Evolutionary conservation across 2,113 vertebrate genomes (phyloP), one percentile per base, ranked within the genome.

Genomic region (Bubo scandiacus): DNA sequence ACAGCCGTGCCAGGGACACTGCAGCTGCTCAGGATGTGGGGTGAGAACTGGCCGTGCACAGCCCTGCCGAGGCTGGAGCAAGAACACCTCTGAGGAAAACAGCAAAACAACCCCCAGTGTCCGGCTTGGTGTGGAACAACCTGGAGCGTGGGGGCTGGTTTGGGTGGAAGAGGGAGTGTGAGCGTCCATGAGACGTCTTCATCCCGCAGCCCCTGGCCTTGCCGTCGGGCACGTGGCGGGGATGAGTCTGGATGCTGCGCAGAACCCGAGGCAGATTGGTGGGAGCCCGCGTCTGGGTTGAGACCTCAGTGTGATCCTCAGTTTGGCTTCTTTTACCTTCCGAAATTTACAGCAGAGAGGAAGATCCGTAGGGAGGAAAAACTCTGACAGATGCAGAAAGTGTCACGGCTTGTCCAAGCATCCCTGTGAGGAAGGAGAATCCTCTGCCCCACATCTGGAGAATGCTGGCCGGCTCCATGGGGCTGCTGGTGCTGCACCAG

Each of bases 21-120:
- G 59, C 86, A 86, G 95, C 92, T 92, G 94, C 83, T 91, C 95
- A 89, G 94, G 92, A 94, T 94, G 63, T 63, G 91, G 71, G 91
- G 83, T 88, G 88, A 95, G 88, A 19, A 83, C 63, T 26, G 71
- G 21, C 66, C 1, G 14, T 77, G 73, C 88, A 1, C 7, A 3
- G 32, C 15, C 62, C 34, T 45, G 82, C 51, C 2, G 55, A 23
- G 57, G 32, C 77, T 5, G 16, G 21, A 49, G 45, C 2, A 1
- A 49, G 74, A 92, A 38, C 8, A 0, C 6, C 12, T 62, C 75
- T 0, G 17, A 90, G 89, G 22, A 59, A 83, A 90, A 36, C 38
- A 57, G 58, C 88, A 67, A 80, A 97, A 93, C 78, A 95, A 71
- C 5, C 26, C 66, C 21, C 26, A 0, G 3, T n/a, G 78, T 52